phyloP scores from a whole-genome alignment of 1,140 invertebrate species.

The Trissolcus basalis region DNA sequence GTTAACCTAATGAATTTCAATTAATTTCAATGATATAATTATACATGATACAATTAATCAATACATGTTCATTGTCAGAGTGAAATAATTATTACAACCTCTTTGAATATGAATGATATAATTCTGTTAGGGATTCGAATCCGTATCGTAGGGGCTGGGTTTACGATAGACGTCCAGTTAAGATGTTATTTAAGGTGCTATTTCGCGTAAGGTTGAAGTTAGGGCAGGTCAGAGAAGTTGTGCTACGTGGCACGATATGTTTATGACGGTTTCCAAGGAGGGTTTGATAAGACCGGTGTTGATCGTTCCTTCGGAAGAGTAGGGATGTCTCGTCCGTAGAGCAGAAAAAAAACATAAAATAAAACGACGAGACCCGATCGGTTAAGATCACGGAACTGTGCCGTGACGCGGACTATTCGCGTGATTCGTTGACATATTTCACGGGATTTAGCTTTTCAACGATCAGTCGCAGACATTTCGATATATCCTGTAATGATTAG shows the following conservation, averaged over 20 bases:
- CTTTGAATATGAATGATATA: not conserved
- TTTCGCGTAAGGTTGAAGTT: constrained; percentile 72
- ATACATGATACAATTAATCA: too few species aligned
- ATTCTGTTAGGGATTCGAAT: not conserved
- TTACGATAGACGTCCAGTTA: constrained; percentile 67
- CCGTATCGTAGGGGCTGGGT: constrained; percentile 60
- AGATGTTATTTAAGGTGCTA: constrained; percentile 73
- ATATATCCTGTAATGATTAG: constrained; percentile 38
- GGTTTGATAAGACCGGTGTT: constrained; percentile 54
- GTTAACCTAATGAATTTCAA: too few species aligned
- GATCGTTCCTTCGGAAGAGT: constrained; percentile 35
- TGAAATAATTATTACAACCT: not conserved
- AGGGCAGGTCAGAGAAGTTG: constrained; percentile 67
- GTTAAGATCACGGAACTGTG: constrained; percentile 59
- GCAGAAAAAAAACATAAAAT: constrained; percentile 40
- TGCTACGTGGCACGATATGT: constrained; percentile 65
- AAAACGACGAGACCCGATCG: constrained; percentile 56
- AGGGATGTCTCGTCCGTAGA: constrained; percentile 48
- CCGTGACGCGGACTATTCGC: constrained; percentile 59
- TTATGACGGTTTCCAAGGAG: constrained; percentile 68
- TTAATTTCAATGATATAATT: too few species aligned
- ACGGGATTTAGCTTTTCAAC: constrained; percentile 57
- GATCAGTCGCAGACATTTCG: constrained; percentile 33
- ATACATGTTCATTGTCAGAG: too few species aligned
- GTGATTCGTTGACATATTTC: constrained; percentile 62